Evolutionary conservation across 2,888 invertebrate species (phyloP).

Genomic region (Trypoxylon attenuatum): DNA sequence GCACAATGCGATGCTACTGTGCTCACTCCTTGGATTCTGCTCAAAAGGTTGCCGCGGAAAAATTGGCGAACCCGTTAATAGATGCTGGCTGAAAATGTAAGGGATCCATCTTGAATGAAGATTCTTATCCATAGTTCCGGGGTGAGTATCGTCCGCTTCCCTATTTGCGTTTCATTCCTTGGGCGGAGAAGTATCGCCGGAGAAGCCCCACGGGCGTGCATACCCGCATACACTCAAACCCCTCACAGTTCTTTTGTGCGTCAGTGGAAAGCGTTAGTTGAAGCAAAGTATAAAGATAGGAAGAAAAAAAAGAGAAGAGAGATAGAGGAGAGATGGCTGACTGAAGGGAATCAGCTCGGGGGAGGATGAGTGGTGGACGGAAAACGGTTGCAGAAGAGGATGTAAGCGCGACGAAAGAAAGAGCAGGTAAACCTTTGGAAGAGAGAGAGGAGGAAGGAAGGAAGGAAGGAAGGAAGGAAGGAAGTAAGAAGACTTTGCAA

Average conservation of each 20-base stretch:
- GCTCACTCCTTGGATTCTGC: neutral
- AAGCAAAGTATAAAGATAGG: neutral
- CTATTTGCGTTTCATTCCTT: conserved; percentile 35
- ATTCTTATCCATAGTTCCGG: conserved; percentile 23
- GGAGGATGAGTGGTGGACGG: neutral
- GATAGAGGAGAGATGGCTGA: no score
- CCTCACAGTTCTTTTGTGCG: neutral
- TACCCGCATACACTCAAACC: no score
- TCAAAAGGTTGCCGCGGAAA: neutral
- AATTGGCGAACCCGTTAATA: conserved; percentile 22
- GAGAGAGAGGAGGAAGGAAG: neutral
- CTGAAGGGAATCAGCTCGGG: no score
- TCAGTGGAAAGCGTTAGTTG: neutral
- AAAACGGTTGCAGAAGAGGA: neutral
- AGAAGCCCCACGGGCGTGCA: neutral
- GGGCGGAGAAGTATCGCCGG: neutral
- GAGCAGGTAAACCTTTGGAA: neutral
- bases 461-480: neutral
- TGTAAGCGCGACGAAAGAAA: neutral
- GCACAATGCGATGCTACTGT: no score
- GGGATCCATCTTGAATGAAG: conserved; percentile 16
- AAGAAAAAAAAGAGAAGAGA: no score
- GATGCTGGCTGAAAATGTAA: conserved; percentile 5
- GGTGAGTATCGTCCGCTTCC: conserved; percentile 1
- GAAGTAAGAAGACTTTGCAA: conserved; percentile 35